Evolutionary conservation across 2,113 vertebrate species (phyloP), one percentile per base, ranked within the genome.

Genomic region (Tenebrosternarchus preto): DNA sequence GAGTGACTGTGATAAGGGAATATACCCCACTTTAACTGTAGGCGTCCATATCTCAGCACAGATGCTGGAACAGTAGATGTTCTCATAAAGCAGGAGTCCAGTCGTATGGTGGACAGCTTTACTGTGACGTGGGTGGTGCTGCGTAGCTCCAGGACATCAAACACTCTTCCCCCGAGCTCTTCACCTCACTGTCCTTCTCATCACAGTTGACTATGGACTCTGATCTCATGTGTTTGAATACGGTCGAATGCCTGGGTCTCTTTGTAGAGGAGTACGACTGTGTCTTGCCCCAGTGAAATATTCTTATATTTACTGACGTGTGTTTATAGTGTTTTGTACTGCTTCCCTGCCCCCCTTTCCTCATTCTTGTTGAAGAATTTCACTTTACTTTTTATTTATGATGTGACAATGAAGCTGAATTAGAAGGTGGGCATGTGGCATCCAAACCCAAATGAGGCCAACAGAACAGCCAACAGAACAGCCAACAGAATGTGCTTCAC

Each of bases 221-320:
- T 55, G 59, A 64, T 33, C 56, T 31, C 53, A 31, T 2, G 20
- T 74, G 36, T 68, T 60, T 60, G 43, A 60, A 60, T 55, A 43
- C 20, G 33, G 20, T n/a, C 53, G n/a, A 56, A 60, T 57, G 61
- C 29, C 59, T 80, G 29, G 55, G 55, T 15, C n/a, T 78, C 43
- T 61, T 60, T 71, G 66, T 31, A 80, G 70, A 80, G 50, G 43
- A 56, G n/a, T 74, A 56, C 78, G 57, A 72, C 64, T 76, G 53
- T 84, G 20, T n/a, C 77, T 76, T 73, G 70, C n/a, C 69, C 70
- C 63, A 80, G 73, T 73, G 16, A 72, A 76, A 61, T 15, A 50
- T 50, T 15, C 2, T 50, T 50, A 50, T 50, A 50, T 50, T 50
- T 50, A 43, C 39, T 43, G 6, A 5, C 39, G 11, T 43, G 39